Percentiles rank a stretch among this genome's conserved stretches.
phyloP scores from a whole-genome alignment of 2,797 vertebrate species.

The Pangasius sanitwongsei region DNA sequence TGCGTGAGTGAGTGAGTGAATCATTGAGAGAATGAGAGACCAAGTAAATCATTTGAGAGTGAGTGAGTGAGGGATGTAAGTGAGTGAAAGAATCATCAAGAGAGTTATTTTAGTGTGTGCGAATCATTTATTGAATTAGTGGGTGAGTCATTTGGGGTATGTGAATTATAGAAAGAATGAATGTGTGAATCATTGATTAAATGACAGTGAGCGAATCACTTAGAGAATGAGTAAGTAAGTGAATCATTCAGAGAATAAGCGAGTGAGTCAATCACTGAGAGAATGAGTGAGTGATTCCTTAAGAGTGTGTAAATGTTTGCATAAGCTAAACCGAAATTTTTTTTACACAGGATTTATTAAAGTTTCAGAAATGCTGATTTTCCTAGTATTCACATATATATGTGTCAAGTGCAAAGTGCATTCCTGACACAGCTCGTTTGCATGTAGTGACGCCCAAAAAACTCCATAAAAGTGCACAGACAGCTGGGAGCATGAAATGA shows the following conservation, averaged over 20 bases:
- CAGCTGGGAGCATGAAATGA: not conserved
- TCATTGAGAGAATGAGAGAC: not conserved
- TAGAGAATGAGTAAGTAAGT: not conserved
- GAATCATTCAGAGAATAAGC: not conserved
- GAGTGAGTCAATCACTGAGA: not conserved
- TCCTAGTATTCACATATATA: not conserved
- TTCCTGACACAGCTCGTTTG: not conserved
- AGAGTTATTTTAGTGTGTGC: no score
- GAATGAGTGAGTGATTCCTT: not conserved
- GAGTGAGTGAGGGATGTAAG: not conserved
- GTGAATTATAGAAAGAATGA: not conserved
- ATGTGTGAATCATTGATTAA: not conserved
- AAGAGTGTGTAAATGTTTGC: not conserved
- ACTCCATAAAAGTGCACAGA: not conserved
- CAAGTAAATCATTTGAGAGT: not conserved
- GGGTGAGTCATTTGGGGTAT: not conserved
- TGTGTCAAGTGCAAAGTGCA: not conserved
- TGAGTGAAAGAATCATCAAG: no score
- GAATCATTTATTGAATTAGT: not conserved
- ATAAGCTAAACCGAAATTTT: not conserved
- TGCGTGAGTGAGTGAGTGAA: not conserved
- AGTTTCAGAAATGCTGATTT: not conserved
- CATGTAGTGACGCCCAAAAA: not conserved
- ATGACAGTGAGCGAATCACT: not conserved
- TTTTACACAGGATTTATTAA: not conserved